Evolutionary conservation across 2,888 invertebrate genomes (phyloP), one percentile per base, ranked within the genome.

Genomic region (Caenorhabditis sp.): DNA sequence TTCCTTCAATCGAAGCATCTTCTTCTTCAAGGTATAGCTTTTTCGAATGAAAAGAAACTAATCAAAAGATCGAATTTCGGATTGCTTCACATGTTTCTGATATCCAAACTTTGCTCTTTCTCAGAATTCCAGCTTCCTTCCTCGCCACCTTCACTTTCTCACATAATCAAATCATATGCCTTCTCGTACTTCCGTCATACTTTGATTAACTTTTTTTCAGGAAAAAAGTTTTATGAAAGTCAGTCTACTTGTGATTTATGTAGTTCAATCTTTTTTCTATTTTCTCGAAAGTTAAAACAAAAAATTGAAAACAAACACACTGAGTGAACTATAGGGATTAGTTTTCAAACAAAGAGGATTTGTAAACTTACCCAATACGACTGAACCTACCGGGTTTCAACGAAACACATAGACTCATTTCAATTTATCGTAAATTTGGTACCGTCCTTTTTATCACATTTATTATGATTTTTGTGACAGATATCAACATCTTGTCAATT

Each of bases 271-370:
- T 16, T 26, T 58, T 35, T 10, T 14, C 26, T 58, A 7, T 56
- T 3, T 31, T 56, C 28, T 72, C 51, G 16, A 51, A 8, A 56
- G 16, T 19, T 41, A 24, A 26, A 22, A 38, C 19, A 70, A 38
- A 58, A 24, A 44, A 54, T 22, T 22, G 26, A 49, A 54, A 69
- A 69, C 26, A 70, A 70, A 66, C 51, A 49, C n/a, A n/a, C n/a
- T n/a, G 49, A 38, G 14, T 24, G 63, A 44, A 44, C 44, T 44
- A n/a, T 63, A n/a, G 8, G 41, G 22, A 22, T 63, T 47, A 63
- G 10, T 38, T 44, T 24, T 63, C 63, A 44, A 63, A 63, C 63
- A 63, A 63, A 63, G 63, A 63, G 44, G 44, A 54, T 68, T 56
- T 54, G 10, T 44, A 19, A 19, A 44, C 24, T 26, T 35, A 10